phyloP scores from a whole-genome alignment of 2,113 vertebrate genomes.

The Neogale vison region DNA sequence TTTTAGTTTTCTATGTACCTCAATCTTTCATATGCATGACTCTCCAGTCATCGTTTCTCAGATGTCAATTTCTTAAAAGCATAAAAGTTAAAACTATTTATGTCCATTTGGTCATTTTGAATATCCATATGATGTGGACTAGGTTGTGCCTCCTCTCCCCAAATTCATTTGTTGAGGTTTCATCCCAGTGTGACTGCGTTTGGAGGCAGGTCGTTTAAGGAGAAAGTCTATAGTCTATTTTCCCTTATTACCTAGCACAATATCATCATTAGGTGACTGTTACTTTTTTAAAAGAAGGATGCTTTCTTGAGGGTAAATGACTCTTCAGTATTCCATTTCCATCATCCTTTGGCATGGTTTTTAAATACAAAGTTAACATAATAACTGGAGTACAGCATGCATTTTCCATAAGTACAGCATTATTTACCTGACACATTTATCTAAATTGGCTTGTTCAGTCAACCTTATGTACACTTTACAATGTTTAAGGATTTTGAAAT shows the following conservation, averaged over 20 bases:
- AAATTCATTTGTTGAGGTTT: background rate
- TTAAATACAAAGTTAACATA: background rate
- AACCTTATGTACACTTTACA: background rate
- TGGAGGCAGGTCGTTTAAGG: background rate
- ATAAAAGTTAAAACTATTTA: background rate
- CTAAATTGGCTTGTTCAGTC: constrained; percentile 29
- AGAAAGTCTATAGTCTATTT: background rate
- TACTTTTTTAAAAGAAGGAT: background rate
- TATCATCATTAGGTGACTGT: background rate
- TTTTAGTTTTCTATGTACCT: background rate
- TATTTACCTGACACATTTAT: constrained; percentile 43
- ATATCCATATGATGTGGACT: background rate
- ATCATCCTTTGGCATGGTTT: background rate
- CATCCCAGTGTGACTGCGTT: background rate
- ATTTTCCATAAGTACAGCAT: constrained; percentile 17
- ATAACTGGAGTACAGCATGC: background rate
- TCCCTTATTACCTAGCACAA: background rate
- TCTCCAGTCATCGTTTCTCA: background rate
- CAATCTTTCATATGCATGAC: background rate
- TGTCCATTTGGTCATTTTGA: background rate
- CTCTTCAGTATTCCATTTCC: background rate
- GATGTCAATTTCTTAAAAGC: background rate
- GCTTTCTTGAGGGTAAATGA: background rate
- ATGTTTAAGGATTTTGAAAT: constrained; percentile 46
- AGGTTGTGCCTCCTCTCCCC: background rate